Conservation (phyloP, 2,888 invertebrate genomes). For the Thumatha senex region DNA sequence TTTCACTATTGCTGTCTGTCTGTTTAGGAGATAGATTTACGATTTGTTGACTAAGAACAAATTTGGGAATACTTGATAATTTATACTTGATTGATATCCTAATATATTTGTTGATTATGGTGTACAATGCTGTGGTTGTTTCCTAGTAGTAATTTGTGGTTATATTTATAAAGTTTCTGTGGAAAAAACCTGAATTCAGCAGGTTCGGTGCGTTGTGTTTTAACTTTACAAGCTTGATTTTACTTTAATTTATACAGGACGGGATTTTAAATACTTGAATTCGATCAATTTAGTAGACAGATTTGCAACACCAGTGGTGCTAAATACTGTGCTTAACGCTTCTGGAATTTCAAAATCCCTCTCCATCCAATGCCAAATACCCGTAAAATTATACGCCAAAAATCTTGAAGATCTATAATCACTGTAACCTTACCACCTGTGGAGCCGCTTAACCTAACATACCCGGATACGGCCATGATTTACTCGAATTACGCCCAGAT, state of each 20-base stretch:
- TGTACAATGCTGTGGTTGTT: neutral
- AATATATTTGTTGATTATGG: slow-evolving; percentile 1
- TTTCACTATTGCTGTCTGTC: slow-evolving; percentile 41
- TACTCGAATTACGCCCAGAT: slow-evolving; percentile 33
- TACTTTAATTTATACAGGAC: too few relatives aligned
- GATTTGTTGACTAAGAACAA: slow-evolving; percentile 46
- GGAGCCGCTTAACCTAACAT: slow-evolving; percentile 25
- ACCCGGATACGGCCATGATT: slow-evolving; percentile 29
- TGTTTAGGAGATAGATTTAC: slow-evolving; percentile 48
- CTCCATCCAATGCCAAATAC: slow-evolving; percentile 1
- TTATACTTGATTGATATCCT: slow-evolving; percentile 5
- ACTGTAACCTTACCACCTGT: slow-evolving; percentile 25
- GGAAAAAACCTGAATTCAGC: too few relatives aligned
- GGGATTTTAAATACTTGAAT: too few relatives aligned
- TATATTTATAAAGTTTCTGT: too few relatives aligned
- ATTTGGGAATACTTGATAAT: slow-evolving; percentile 8
- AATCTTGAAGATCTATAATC: slow-evolving; percentile 18
- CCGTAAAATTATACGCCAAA: slow-evolving; percentile 19
- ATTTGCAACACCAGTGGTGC: too few relatives aligned
- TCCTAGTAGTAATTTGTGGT: neutral
- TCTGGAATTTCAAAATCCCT: slow-evolving; percentile 1
- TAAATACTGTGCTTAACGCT: too few relatives aligned
- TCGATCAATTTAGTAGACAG: too few relatives aligned
- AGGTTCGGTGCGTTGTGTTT: too few relatives aligned
- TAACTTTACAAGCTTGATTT: too few relatives aligned